These are phyloP conservation scores for Meloidogyne floridensis DNA, from an alignment of 1,140 invertebrate species.

Conservation along the genomic window DNA sequence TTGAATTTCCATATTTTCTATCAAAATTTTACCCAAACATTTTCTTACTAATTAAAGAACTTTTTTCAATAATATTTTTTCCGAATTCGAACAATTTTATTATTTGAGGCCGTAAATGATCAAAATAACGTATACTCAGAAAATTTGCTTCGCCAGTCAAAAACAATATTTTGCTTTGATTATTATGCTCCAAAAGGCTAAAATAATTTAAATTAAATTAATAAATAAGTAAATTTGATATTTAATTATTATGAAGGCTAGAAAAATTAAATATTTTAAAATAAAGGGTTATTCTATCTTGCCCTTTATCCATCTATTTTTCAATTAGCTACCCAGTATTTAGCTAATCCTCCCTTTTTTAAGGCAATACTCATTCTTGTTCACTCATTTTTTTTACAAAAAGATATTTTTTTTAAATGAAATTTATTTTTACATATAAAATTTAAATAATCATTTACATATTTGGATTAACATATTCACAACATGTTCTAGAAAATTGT, in stretches of 20 bases:
- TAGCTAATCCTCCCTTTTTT: no score
- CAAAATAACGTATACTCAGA: not conserved
- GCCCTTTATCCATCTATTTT: no score
- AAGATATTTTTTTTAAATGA: no score
- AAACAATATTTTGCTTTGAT: not conserved
- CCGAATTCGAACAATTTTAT: not conserved
- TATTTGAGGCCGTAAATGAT: not conserved
- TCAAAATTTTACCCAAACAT: not conserved
- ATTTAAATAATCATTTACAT: not conserved
- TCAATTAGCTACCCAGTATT: no score
- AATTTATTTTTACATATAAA: no score
- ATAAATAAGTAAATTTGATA: no score
- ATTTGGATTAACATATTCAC: not conserved
- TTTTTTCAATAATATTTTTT: not conserved
- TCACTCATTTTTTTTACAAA: no score
- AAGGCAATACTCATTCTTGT: no score
- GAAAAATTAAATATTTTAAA: no score
- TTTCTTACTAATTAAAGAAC: not conserved
- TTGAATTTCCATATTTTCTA: no score
- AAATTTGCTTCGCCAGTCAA: not conserved
- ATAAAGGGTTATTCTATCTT: no score
- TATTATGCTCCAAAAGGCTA: not conserved
- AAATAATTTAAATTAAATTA: not conserved
- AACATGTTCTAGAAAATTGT: not conserved
- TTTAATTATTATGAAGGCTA: no score